Evolutionary conservation across 1,140 invertebrate species (phyloP), one percentile per base, ranked within the genome.

Genomic region (Eumaeus atala): DNA sequence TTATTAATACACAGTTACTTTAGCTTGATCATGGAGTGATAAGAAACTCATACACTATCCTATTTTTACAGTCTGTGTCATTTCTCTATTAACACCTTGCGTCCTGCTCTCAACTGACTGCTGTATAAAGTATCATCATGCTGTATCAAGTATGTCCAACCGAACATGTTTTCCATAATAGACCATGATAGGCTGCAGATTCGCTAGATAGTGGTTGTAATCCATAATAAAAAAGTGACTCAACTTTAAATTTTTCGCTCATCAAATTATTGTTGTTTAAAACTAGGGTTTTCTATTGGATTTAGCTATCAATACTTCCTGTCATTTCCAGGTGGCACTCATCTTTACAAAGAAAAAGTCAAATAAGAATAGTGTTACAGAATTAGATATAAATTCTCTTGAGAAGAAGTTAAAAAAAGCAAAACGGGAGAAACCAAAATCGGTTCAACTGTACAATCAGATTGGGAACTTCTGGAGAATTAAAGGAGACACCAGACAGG

Each of bases 401-500:
- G 95, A 96, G 62, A 90, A 90, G 81, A 90, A 91, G 64, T 82
- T 97, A 21, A 93, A 93, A 67, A 95, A 94, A 86, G 92, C 92
- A 2, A 96, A 95, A 83, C 90, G 92, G 80, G 94, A 95, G 90
- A 95, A 95, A 88, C 94, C 95, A 58, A 95, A 95, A 69, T 96
- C 95, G 48, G 92, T 95, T 21, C 92, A 95, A 70, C 86, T 95
- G 35, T 95, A 95, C 74, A 95, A 96, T 75, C 94, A 96, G 77
- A 96, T 96, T 72, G 95, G 95, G 5, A 96, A 97, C 80, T 96
- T 95, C 73, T 94, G 92, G 92, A 89, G 95, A 61, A 94, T 95
- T 62, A 95, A 95, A 80, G 95, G 95, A 7, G 92, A 95, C 73
- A 94, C 95, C 7, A 89, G 93, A 70, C 91, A 92, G 69, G 94